These are phyloP conservation scores for Agapornis canus DNA, from an alignment of 2,797 vertebrate genomes.

Conservation along the genomic window DNA sequence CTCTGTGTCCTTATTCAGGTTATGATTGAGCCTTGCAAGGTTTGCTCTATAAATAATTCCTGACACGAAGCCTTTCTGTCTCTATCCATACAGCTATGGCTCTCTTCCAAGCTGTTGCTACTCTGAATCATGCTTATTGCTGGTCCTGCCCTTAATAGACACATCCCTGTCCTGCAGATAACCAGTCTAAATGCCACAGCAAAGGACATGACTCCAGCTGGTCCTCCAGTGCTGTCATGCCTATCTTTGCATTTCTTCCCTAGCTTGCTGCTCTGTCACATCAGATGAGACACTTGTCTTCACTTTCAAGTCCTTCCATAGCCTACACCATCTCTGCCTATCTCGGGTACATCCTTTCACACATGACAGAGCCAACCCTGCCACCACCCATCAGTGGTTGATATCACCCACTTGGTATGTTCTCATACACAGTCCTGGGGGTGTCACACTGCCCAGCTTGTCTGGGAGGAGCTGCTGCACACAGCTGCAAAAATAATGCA, in stretches of 20 bases:
- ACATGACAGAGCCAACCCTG: not conserved
- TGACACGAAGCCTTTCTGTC: not conserved
- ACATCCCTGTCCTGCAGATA: not conserved
- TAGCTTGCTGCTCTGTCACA: not conserved
- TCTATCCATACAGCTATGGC: not conserved
- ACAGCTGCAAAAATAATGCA: not conserved
- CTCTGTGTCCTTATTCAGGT: not conserved
- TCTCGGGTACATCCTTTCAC: fast-evolving
- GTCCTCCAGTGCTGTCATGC: fast-evolving
- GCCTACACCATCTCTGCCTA: not conserved
- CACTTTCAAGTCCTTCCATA: fast-evolving
- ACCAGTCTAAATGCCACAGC: not conserved
- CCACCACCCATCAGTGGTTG: no score
- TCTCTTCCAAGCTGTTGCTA: not conserved
- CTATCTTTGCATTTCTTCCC: not conserved
- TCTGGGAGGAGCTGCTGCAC: not conserved
- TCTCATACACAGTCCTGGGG: fast-evolving
- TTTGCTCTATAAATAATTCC: not conserved
- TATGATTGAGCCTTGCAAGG: not conserved
- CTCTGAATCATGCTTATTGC: not conserved
- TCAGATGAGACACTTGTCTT: not conserved
- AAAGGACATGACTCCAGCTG: not conserved
- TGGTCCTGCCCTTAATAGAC: not conserved
- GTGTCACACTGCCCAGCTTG: fast-evolving
- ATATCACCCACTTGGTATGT: fast-evolving